Evolutionary conservation across 2,113 vertebrate genomes (phyloP).

Genomic region (Syngnathoides biaculeatus): DNA sequence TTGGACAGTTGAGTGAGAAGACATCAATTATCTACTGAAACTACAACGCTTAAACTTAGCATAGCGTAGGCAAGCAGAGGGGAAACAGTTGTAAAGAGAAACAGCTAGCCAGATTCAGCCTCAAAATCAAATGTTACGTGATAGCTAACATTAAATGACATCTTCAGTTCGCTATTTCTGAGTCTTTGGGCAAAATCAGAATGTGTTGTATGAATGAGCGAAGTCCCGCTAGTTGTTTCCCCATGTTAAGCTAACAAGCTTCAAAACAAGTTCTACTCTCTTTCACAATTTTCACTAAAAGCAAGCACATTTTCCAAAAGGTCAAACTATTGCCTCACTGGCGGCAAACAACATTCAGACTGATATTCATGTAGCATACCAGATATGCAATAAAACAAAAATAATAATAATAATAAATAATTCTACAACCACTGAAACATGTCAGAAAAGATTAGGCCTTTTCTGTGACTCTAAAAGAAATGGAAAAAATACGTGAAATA

Average conservation of each 20-base stretch:
- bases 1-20: constrained; percentile 5
- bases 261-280: neutral
- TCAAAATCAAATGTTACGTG: neutral
- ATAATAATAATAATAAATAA: neutral
- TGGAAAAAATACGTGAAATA: constrained; percentile 44
- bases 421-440: constrained; percentile 26
- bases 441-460: constrained; percentile 52
- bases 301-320: constrained; percentile 6
- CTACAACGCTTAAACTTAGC: constrained; percentile 1
- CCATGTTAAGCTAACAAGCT: neutral
- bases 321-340: constrained; percentile 9
- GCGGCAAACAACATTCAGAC: constrained; percentile 33
- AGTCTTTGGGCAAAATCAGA: neutral
- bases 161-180: neutral
- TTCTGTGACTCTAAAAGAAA: constrained; percentile 45
- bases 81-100: neutral
- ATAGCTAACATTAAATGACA: neutral
- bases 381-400: constrained; percentile 12
- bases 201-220: neutral
- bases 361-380: constrained; percentile 28
- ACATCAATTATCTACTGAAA: neutral
- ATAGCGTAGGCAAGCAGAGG: neutral
- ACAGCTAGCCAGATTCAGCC: neutral
- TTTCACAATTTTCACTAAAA: neutral
- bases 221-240: neutral